Base-by-base conservation (phyloP, 1,140 invertebrate species). In the Papilio xuthus region DNA sequence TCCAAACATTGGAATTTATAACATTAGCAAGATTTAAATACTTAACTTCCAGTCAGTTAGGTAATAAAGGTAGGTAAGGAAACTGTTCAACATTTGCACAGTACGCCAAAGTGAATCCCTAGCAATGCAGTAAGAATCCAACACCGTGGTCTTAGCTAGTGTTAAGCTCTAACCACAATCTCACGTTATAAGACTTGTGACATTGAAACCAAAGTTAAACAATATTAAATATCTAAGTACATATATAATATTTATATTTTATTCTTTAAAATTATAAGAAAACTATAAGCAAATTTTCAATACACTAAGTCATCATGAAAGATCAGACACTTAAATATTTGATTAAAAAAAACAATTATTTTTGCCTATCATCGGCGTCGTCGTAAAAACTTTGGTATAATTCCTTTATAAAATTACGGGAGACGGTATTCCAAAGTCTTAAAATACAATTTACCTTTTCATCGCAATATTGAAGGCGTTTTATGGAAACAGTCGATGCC, bases 401-500 rank as follows among this genome's bases (percentile, higher is more conserved):
- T 47, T 47, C 44, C 2, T 47, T 47, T 47, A 47, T 47, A 47
- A 47, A 47, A 47, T 47, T 53, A n/a, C 50, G 50, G 47, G 18
- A 53, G 50, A 53, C 15, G 18, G 4, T 53, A 53, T 53, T 12
- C 15, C 18, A 53, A 53, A 53, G 50, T 53, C 50, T 60, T 60
- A 60, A 60, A 60, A 60, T 23, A 60, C 9, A 60, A 60, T 12
- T 23, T 23, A 60, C 56, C 23, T 63, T 28, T 63, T 63, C 12
- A 28, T 63, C 4, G 23, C 60, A 63, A 28, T 26, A 63, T 63
- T 63, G 23, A 63, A 28, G 26, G 60, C 60, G 23, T 63, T 63
- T 63, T 28, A 63, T 63, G 12, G 60, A 26, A 63, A 63, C 9
- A 63, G 60, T 63, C 60, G 20, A 60, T 63, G 60, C 23, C 26